phyloP scores from a whole-genome alignment of 2,797 vertebrate genomes.

The Xenopus petersii region DNA sequence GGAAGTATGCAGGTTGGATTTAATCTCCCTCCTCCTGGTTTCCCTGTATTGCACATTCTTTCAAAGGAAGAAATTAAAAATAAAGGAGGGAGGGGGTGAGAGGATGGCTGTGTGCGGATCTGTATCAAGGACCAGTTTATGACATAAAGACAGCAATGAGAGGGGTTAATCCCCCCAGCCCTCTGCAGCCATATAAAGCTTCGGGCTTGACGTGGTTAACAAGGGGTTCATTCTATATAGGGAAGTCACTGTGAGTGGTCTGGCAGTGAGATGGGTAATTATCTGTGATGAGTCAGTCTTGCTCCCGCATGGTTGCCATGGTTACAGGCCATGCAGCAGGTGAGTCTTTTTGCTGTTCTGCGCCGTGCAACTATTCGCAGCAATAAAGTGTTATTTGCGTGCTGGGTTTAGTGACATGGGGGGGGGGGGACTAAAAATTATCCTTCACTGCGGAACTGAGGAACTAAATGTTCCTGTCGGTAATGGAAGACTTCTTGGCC shows the following conservation, averaged over 20 bases:
- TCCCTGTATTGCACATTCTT: too few relatives aligned
- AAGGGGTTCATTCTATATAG: constrained; percentile 39
- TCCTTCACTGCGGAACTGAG: neutral
- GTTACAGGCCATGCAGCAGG: constrained; percentile 40
- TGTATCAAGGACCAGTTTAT: too few relatives aligned
- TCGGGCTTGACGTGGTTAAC: neutral
- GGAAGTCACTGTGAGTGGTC: constrained; percentile 37
- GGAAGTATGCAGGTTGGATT: too few relatives aligned
- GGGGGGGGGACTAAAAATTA: constrained; percentile 16
- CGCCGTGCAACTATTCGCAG: constrained; percentile 33
- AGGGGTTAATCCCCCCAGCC: too few relatives aligned
- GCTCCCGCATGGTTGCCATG: constrained; percentile 33
- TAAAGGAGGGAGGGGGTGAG: too few relatives aligned
- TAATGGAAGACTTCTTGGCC: too few relatives aligned
- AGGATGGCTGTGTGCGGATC: too few relatives aligned
- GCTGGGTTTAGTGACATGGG: constrained; percentile 22
- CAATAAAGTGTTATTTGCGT: constrained; percentile 28
- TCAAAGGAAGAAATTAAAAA: too few relatives aligned
- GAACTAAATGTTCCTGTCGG: too few relatives aligned
- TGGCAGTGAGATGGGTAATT: constrained; percentile 43
- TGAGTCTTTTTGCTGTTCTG: constrained; percentile 34
- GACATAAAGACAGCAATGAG: too few relatives aligned
- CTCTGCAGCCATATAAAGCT: too few relatives aligned
- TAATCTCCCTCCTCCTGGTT: too few relatives aligned
- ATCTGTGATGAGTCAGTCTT: constrained; percentile 38